Conservation (phyloP, 2,797 vertebrate species). For the Ctenopoma kingsleyae region DNA sequence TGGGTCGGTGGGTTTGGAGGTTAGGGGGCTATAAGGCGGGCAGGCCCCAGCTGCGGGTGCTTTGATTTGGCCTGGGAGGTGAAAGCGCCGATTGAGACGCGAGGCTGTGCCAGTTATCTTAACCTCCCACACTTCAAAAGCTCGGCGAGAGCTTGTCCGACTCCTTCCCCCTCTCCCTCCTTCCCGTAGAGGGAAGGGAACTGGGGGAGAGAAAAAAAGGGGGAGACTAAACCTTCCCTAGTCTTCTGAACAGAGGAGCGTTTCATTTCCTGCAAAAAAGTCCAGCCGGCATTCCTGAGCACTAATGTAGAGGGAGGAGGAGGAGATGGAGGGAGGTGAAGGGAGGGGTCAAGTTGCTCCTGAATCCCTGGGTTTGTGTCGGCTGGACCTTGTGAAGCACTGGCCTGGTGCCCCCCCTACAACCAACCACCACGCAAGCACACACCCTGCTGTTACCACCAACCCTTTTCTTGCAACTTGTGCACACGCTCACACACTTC, state of each 20-base stretch:
- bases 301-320: constrained; percentile 78
- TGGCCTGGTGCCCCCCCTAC: constrained; percentile 79
- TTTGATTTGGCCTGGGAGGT: constrained; percentile 83
- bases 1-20: constrained; percentile 43
- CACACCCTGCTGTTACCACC: constrained; percentile 63
- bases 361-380: constrained; percentile 89
- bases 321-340: constrained; percentile 34
- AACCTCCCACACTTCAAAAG: constrained; percentile 91
- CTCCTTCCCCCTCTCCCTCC: constrained; percentile 44
- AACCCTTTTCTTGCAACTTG: constrained; percentile 5
- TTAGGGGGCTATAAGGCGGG: constrained; percentile 66
- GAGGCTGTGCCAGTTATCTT: constrained; percentile 86
- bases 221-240: constrained; percentile 68
- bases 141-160: constrained; percentile 57
- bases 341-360: constrained; percentile 83
- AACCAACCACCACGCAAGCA: constrained; percentile 57
- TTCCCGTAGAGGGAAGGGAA: constrained; percentile 58
- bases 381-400: constrained; percentile 84
- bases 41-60: constrained; percentile 79
- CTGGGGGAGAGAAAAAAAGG: constrained; percentile 32
- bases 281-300: constrained; percentile 86
- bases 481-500: constrained; percentile 20
- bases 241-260: constrained; percentile 87
- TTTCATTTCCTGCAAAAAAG: constrained; percentile 88
- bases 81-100: constrained; percentile 81